Base-by-base conservation (phyloP, 2,888 invertebrate genomes). In the Cyrtodaria siliqua region DNA sequence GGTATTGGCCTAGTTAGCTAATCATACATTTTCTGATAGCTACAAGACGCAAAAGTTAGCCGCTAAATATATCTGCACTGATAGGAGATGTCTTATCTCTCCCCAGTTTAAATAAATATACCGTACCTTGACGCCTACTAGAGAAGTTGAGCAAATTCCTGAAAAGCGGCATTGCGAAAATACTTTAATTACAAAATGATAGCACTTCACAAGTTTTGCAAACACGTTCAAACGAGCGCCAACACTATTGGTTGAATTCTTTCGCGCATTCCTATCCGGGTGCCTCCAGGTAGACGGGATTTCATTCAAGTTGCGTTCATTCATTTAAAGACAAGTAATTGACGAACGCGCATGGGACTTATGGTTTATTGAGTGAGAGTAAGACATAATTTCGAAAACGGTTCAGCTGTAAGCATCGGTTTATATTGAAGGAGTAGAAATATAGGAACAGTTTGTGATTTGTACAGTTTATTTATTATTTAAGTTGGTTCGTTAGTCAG, bases 191-290 rank as follows among this genome's bases (percentile, higher is more conserved):
- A 40, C 26, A 42, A 20, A 20, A 3, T 3, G 2, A 12, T 4
- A 23, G 26, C 24, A 20, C 40, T 57, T 40, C 57, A 40, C 40
- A 24, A 42, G 40, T n/a, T 57, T 42, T 14, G 42, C 40, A 42
- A 57, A 42, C 44, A 63, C 47, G 59, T 71, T 59, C 40, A 23
- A 72, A 47, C 47, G 47, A 66, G 60, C 64, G 44, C 26, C 52
- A 42, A 61, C 42, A 18, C 52, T 74, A 79, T 79, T 79, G 79
- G 79, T 67, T 52, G 69, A 74, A 68, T 67, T 14, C 16, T 29
- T 20, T 55, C 57, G 66, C 53, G 66, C 55, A 72, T 60, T 72
- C 67, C 53, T 44, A 61, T 52, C 69, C 52, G 55, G 42, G 52
- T 55, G 47, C 50, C 53, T 60, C 27, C 14, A 42, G 44, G 24